phyloP scores from a whole-genome alignment of 1,140 invertebrate species.

The Drosophila prosaltans region DNA sequence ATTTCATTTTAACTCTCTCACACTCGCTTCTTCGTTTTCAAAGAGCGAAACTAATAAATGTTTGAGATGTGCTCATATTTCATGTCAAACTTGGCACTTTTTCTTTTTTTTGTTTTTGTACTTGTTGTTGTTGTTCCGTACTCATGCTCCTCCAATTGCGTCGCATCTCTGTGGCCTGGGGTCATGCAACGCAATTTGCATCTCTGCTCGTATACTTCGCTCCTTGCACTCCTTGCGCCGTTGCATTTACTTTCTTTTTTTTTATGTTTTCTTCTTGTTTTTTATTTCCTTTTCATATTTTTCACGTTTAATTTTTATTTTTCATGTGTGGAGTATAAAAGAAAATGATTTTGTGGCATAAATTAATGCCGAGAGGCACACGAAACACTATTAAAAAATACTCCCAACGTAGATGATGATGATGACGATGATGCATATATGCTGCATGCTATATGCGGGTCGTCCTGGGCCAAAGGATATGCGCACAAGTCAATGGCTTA shows the following conservation, averaged over 20 bases:
- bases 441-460: conserved; percentile 42
- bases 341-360: conserved; percentile 82
- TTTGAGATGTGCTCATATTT: conserved; percentile 61
- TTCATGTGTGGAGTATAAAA: conserved; percentile 69
- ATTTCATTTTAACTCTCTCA: conserved; percentile 47
- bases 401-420: conserved; percentile 40
- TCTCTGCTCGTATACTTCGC: conserved; percentile 44
- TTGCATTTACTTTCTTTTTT: conserved; percentile 35
- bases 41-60: conserved; percentile 44
- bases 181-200: conserved; percentile 78
- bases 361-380: conserved; percentile 81
- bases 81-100: conserved; percentile 80
- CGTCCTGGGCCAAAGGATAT: conserved; percentile 63
- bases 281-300: conserved; percentile 55
- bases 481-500: conserved; percentile 77
- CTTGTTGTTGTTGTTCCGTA: not conserved
- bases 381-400: conserved; percentile 82
- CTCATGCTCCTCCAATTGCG: conserved; percentile 52
- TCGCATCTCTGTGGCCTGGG: conserved; percentile 63
- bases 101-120: conserved; percentile 60
- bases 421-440: too few species aligned
- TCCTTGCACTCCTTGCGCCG: not conserved
- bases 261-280: conserved; percentile 24
- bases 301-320: conserved; percentile 74
- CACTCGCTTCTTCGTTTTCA: conserved; percentile 41